Evolutionary conservation across 2,797 vertebrate species (phyloP).

Genomic region (Bucorvus abyssinicus): DNA sequence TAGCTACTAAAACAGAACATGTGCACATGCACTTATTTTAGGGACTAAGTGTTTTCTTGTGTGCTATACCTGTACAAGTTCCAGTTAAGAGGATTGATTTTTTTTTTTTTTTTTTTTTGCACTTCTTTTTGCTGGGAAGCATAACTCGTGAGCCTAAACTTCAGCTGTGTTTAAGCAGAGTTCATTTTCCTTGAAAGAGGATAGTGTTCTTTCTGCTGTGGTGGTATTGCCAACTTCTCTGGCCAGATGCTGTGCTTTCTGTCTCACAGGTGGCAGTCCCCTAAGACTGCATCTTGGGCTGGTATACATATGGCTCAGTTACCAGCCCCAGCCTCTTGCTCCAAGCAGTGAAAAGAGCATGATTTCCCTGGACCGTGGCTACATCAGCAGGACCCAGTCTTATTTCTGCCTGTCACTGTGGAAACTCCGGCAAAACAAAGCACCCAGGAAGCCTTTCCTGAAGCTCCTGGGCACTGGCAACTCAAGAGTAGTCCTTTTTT

Average conservation of each 20-base stretch:
- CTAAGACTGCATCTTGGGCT: not conserved
- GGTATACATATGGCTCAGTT: not conserved
- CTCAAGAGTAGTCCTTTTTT: not conserved
- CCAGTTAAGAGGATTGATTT: not conserved
- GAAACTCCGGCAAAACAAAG: not conserved
- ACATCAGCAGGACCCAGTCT: not conserved
- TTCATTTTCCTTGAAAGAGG: not conserved
- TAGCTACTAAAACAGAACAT: not conserved
- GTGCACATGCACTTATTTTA: not conserved
- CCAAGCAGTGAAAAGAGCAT: not conserved
- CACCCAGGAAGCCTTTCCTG: not conserved
- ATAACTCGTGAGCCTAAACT: not conserved
- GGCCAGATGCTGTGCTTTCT: not conserved
- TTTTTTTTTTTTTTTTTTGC: not conserved
- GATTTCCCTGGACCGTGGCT: not conserved
- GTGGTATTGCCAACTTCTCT: not conserved
- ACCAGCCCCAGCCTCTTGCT: not conserved
- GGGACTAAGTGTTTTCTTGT: not conserved
- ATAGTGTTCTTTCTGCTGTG: not conserved
- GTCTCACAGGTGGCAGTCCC: not conserved
- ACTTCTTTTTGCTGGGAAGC: not conserved
- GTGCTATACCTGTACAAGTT: not conserved
- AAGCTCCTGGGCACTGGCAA: not conserved
- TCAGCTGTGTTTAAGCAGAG: not conserved
- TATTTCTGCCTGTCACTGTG: not conserved